Evolutionary conservation across 2,888 invertebrate genomes (phyloP).

Genomic region (Cheilosia vulpina): DNA sequence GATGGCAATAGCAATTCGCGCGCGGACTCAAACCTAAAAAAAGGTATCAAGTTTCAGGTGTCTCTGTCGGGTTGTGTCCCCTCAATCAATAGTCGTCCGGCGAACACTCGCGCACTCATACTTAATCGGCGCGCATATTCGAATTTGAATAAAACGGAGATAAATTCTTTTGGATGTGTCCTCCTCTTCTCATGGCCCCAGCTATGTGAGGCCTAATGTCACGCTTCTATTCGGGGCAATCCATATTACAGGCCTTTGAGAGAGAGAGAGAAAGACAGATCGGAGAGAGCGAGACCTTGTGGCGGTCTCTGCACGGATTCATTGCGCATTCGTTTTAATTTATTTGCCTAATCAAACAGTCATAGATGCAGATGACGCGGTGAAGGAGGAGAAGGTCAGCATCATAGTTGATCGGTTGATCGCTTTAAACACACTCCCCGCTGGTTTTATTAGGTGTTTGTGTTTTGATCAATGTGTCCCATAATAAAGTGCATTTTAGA

Average conservation of each 20-base stretch:
- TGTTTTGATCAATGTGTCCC: constrained; percentile 72
- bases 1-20: constrained; percentile 38
- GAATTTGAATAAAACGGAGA: constrained; percentile 65
- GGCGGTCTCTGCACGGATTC: constrained; percentile 63
- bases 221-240: constrained; percentile 72
- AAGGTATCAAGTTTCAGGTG: constrained; percentile 71
- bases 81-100: constrained; percentile 61
- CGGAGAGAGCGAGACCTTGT: constrained; percentile 70
- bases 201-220: constrained; percentile 60
- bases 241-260: constrained; percentile 52
- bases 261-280: constrained; percentile 59
- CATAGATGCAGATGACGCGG: not conserved
- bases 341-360: constrained; percentile 43
- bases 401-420: constrained; percentile 69
- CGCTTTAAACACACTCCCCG: constrained; percentile 70
- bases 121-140: constrained; percentile 38
- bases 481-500: constrained; percentile 64
- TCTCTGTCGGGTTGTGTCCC: constrained; percentile 56
- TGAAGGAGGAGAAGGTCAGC: not conserved
- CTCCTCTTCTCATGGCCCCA: constrained; percentile 38
- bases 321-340: constrained; percentile 68
- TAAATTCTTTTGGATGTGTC: constrained; percentile 63
- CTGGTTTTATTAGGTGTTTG: constrained; percentile 75
- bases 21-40: constrained; percentile 43
- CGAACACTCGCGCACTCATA: constrained; percentile 14